These are phyloP conservation scores for Apodemia zela DNA, from an alignment of 2,888 invertebrate genomes.

Conservation along the genomic window DNA sequence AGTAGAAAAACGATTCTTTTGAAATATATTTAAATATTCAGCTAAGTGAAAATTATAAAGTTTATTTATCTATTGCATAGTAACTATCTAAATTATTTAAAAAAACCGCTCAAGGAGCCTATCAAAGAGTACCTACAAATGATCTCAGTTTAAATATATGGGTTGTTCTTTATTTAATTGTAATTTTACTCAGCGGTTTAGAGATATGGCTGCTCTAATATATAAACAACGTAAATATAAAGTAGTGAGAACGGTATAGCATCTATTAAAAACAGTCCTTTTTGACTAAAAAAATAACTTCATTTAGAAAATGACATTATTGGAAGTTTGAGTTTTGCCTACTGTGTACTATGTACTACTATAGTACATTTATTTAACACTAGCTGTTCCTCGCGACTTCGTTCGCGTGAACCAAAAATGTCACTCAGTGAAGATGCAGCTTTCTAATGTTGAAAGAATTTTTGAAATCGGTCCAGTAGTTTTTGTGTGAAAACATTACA, in stretches of 20 bases:
- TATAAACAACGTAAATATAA: background rate
- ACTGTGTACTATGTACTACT: no score
- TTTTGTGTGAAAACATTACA: no score
- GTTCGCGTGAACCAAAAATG: no score
- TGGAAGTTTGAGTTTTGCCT: no score
- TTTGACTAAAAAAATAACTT: background rate
- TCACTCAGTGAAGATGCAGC: no score
- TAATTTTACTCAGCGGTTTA: background rate
- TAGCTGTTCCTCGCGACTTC: no score
- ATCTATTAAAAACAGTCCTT: background rate
- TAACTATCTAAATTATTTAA: background rate
- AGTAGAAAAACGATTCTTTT: background rate
- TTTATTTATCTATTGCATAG: constrained; percentile 9
- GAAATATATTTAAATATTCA: constrained; percentile 11
- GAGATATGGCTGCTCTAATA: background rate
- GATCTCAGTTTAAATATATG: constrained; percentile 3
- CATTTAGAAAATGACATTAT: no score
- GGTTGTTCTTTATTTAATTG: background rate
- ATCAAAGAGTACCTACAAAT: constrained; percentile 9
- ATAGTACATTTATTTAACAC: no score
- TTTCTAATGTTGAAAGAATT: no score
- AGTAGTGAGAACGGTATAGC: background rate
- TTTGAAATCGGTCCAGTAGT: no score
- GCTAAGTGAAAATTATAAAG: background rate
- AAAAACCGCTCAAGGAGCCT: constrained; percentile 12